Base-by-base conservation (phyloP, 1,140 invertebrate genomes). In the Delia radicum region DNA sequence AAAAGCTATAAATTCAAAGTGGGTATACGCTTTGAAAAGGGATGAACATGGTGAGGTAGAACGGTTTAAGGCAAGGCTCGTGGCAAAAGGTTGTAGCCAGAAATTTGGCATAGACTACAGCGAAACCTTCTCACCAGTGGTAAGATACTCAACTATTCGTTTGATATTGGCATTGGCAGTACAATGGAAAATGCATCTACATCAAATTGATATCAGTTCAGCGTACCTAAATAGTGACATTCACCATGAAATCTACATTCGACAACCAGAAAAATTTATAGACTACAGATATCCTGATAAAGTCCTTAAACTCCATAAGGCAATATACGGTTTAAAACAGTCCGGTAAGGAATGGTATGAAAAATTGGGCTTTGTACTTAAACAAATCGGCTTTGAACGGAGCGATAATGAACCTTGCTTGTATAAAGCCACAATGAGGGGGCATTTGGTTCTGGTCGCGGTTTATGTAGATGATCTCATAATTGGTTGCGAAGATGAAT, bases 291-390 rank as follows among this genome's bases (percentile, higher is more conserved):
- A 15, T 69, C 74, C 74, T 8, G 27, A 77, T 15, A 67, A 79
- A 79, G 80, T 85, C 12, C 84, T 80, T 48, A 77, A 63, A 74
- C 74, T 83, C 0, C 81, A 80, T 4, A 80, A 78, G 67, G 82
- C 85, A 18, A 69, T 84, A 15, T 84, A 85, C 75, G 84, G 82
- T 13, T 74, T 85, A 12, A 85, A 85, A 63, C 84, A n/a, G n/a
- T n/a, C n/a, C n/a, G n/a, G n/a, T n/a, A n/a, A n/a, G n/a, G n/a
- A n/a, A n/a, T n/a, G n/a, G n/a, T n/a, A n/a, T n/a, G n/a, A n/a
- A n/a, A n/a, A n/a, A n/a, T n/a, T n/a, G n/a, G n/a, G n/a, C n/a
- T n/a, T n/a, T n/a, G n/a, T n/a, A n/a, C n/a, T n/a, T n/a, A n/a
- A n/a, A n/a, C n/a, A n/a, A n/a, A n/a, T n/a, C n/a, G n/a, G n/a